Evolutionary conservation across 2,888 invertebrate genomes (phyloP), one percentile per base, ranked within the genome.

Genomic region (Pandemis cinnamomeana): DNA sequence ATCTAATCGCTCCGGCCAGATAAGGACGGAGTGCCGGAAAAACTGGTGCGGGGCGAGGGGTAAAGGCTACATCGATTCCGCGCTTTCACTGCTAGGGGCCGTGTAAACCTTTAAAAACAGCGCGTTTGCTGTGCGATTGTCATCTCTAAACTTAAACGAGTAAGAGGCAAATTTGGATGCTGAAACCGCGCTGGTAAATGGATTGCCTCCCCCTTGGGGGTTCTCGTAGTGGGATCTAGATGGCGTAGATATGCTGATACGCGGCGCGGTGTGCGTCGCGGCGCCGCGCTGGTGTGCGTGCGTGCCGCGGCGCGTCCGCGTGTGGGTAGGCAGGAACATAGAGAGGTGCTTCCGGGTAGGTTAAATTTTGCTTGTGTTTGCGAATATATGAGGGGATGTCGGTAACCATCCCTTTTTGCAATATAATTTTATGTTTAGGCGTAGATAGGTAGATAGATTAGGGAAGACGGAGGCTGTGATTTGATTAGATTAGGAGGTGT

Each of bases 51-150:
- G 93, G 90, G 89, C 82, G 93, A 88, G 93, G 90, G 91, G 92
- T 92, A 93, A 93, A 94, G 93, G 93, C 93, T 93, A 93, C 94
- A 94, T 94, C 94, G 94, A 94, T 94, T 93, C 92, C 93, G 93
- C 93, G 93, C 94, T 94, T 94, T 94, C 93, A 93, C 93, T 93
- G 93, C 92, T 92, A 92, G 93, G 94, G 93, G 93, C 94, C 93
- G 92, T 92, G 93, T 93, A 94, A 94, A 93, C 93, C 93, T 94
- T 92, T 93, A 92, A 94, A 93, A 93, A 92, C 91, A 91, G 88
- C 86, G 86, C 87, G 87, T 87, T 87, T 88, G 92, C 92, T 87
- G 86, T 84, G 85, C 93, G 92, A 93, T 93, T 91, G 89, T 92
- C 88, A 93, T 93, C 93, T 93, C 87, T 93, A 91, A 86, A 82